Percentiles rank a stretch among this genome's conserved stretches.
These are phyloP conservation scores for Aphidius gifuensis DNA, from an alignment of 1,140 invertebrate genomes.

Conservation along the genomic window DNA sequence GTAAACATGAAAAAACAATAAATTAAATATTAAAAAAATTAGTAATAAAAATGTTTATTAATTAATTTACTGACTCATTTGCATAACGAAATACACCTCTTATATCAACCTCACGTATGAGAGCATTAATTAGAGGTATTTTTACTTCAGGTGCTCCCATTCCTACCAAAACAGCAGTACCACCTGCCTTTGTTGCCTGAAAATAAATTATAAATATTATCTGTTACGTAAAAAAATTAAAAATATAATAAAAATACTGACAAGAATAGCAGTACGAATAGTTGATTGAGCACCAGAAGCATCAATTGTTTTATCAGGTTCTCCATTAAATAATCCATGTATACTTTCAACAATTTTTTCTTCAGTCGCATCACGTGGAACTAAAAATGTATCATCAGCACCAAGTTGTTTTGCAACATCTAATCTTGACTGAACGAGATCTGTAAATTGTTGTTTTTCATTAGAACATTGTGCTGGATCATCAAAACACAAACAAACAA, in stretches of 20 bases:
- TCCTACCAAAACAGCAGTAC: slow-evolving; percentile 81
- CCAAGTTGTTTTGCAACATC: slow-evolving; percentile 79
- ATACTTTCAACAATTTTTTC: slow-evolving; percentile 64
- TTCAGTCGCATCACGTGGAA: slow-evolving; percentile 61
- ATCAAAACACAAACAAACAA: not conserved
- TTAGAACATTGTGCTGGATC: not conserved
- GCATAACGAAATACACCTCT: slow-evolving; percentile 87
- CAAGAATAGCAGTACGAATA: slow-evolving; percentile 72
- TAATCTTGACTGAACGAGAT: slow-evolving; percentile 74
- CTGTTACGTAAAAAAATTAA: slow-evolving; percentile 52
- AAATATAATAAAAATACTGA: slow-evolving; percentile 47
- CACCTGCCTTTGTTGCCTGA: slow-evolving; percentile 74
- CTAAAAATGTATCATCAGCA: slow-evolving; percentile 69
- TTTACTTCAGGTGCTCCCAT: slow-evolving; percentile 75
- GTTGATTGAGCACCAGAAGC: slow-evolving; percentile 82
- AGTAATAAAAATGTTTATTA: slow-evolving; percentile 1
- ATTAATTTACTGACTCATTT: slow-evolving; percentile 69
- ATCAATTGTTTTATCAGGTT: slow-evolving; percentile 80
- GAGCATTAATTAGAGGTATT: slow-evolving; percentile 77
- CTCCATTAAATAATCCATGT: slow-evolving; percentile 61
- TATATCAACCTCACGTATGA: slow-evolving; percentile 85
- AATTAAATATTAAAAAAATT: not conserved
- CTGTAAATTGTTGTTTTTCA: slow-evolving; percentile 48
- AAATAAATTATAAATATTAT: not conserved
- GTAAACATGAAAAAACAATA: slow-evolving; percentile 14